phyloP scores from a whole-genome alignment of 2,888 invertebrate genomes.

The Tetranychus truncatus region DNA sequence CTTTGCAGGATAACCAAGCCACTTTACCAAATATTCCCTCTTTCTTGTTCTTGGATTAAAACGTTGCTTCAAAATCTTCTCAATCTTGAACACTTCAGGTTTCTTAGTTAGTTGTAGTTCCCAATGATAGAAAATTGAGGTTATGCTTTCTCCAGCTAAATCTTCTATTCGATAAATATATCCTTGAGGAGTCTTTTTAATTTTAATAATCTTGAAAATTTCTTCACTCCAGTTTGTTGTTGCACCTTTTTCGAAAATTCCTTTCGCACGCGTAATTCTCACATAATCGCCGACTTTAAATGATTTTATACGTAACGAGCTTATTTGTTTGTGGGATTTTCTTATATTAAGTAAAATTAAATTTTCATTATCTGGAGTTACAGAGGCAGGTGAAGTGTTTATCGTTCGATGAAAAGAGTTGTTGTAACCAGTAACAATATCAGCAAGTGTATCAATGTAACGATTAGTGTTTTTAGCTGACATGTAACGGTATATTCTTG shows the following conservation, averaged over 20 bases:
- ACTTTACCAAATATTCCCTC: neutral
- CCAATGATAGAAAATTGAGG: slow-evolving; percentile 3
- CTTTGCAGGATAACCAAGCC: neutral
- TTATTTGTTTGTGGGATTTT: too few relatives aligned
- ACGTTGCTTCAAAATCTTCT: neutral
- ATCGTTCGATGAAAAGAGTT: neutral
- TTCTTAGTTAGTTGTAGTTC: neutral
- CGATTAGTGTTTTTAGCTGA: slow-evolving; percentile 23
- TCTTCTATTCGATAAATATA: neutral
- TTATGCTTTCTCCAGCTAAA: neutral
- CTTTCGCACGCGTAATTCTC: neutral
- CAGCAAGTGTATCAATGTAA: neutral
- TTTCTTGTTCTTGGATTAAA: neutral
- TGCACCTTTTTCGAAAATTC: neutral
- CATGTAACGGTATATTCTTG: slow-evolving; percentile 28
- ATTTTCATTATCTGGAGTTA: neutral
- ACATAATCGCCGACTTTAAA: neutral
- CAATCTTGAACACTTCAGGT: neutral
- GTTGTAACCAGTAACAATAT: neutral
- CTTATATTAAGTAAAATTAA: neutral
- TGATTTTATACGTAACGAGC: too few relatives aligned
- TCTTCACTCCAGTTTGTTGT: neutral
- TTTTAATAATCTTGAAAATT: neutral
- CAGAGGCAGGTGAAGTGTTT: neutral
- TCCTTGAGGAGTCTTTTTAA: neutral